Evolutionary conservation across 2,888 invertebrate species (phyloP).

Genomic region (Macrosiphum euphorbiae): DNA sequence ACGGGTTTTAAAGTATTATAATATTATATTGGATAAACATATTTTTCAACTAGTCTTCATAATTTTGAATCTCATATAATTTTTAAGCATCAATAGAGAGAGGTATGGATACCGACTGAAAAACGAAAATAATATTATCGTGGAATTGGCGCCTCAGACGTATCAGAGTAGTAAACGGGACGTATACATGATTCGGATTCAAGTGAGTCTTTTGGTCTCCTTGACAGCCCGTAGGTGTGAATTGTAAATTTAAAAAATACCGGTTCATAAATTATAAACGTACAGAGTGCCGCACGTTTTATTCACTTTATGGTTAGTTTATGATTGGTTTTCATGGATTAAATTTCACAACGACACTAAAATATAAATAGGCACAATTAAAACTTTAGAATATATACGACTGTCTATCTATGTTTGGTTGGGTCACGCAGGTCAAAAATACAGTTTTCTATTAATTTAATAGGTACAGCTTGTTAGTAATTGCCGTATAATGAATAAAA

Average conservation of each 20-base stretch:
- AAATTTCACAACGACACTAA: constrained; percentile 42
- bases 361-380: constrained; percentile 5
- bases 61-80: background rate
- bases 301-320: constrained; percentile 33
- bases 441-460: constrained; percentile 37
- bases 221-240: constrained; percentile 54
- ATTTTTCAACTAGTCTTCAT: background rate
- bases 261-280: constrained; percentile 46
- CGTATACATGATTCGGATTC: constrained; percentile 7
- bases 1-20: constrained; percentile 29
- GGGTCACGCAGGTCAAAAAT: constrained; percentile 35
- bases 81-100: background rate
- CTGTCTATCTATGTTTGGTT: background rate
- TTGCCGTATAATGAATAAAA: background rate
- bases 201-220: constrained; percentile 48
- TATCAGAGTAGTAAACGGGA: constrained; percentile 11
- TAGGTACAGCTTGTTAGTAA: background rate
- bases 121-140: constrained; percentile 3
- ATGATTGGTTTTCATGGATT: constrained; percentile 59
- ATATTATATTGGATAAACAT: background rate
- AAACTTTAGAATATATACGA: background rate
- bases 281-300: constrained; percentile 30
- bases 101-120: background rate
- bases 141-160: constrained; percentile 26
- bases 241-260: constrained; percentile 58